Base-by-base conservation (phyloP, 1,140 invertebrate species). In the Pseudomyrmex concolor region DNA sequence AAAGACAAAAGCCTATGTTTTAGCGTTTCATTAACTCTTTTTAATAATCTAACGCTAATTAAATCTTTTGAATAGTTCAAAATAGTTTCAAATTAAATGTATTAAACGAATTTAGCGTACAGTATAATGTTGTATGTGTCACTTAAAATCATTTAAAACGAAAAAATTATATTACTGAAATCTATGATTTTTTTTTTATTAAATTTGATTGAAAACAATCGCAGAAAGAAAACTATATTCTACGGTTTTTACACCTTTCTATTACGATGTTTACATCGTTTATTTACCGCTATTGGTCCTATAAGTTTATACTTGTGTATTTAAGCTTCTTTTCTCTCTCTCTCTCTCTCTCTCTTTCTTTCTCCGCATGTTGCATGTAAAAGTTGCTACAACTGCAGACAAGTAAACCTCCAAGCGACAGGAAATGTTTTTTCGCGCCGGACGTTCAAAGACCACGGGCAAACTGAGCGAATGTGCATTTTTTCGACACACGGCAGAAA, bases 361-460 rank as follows among this genome's bases (percentile, higher is more conserved):
- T 22, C 34, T 51, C 19, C n/a, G 3, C 8, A 17, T 54, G 19
- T 78, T 48, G 19, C n/a, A 5, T 43, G 34, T 34, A 48, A 45
- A 48, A 48, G 17, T 51, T 15, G n/a, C n/a, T 15, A 54, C 10
- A n/a, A n/a, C 3, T 45, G 12, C 15, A 10, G 45, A 64, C 34
- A 7, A 50, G 15, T 74, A 50, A 10, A 76, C 13, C 48, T 77
- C 34, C 15, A 67, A 45, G 66, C 45, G 55, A 64, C 34, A 50
- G 51, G 71, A 87, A 86, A 78, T 84, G 78, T 86, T 84, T 80
- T 68, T 50, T 80, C 66, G 51, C 54, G 45, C 12, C 19, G 8
- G 51, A 48, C 51, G 25, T 55, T 54, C 62, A 59, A 82, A 22
- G 66, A 4, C 45, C 34, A 48, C 62, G 55, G 51, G 13, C 22